These are phyloP conservation scores for Syncerus caffer DNA, from an alignment of 2,797 vertebrate species.

Conservation along the genomic window DNA sequence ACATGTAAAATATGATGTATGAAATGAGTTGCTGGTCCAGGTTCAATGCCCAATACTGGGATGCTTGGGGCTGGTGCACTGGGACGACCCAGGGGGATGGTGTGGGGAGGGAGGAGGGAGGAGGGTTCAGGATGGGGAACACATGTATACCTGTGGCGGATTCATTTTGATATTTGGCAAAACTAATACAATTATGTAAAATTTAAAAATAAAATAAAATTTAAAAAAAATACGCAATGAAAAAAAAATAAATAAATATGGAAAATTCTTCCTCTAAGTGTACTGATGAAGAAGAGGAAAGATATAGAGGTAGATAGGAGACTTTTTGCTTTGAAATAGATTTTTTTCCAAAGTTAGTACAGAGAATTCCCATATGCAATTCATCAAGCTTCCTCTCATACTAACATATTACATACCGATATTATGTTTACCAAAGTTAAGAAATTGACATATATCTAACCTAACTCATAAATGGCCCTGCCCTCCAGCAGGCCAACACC, in stretches of 20 bases:
- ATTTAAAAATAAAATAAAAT: no score
- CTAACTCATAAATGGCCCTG: neutral
- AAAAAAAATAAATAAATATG: neutral
- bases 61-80: no score
- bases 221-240: no score
- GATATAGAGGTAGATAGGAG: neutral
- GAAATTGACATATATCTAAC: neutral
- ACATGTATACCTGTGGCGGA: no score
- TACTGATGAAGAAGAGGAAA: neutral
- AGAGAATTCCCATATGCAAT: neutral
- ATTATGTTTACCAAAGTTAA: neutral
- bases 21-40: no score
- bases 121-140: no score
- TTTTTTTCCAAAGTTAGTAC: neutral
- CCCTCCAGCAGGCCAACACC: neutral
- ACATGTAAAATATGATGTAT: no score
- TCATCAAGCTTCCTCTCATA: neutral
- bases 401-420: neutral
- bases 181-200: no score
- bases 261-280: neutral
- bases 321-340: neutral
- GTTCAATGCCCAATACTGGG: no score
- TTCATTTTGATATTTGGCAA: no score
- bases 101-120: no score
- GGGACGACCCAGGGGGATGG: no score